These are phyloP conservation scores for Conus betulinus DNA, from an alignment of 1,140 invertebrate genomes.

Conservation along the genomic window DNA sequence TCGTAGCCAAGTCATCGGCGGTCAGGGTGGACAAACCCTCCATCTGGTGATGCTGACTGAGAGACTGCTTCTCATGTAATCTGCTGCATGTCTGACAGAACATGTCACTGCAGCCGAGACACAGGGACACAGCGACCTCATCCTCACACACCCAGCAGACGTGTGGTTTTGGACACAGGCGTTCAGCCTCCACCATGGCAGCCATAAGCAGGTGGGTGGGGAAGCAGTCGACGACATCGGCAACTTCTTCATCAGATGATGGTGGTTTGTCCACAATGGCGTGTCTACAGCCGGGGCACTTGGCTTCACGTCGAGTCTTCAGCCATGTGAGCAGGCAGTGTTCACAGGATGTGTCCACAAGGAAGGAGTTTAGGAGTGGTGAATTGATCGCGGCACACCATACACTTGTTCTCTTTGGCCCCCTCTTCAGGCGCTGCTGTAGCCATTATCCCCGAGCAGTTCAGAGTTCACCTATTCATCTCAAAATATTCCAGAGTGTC, in stretches of 20 bases:
- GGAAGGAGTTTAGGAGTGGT: not conserved
- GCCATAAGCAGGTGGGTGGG: conserved; percentile 9
- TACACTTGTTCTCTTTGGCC: not conserved
- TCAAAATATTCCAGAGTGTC: too few relatives aligned
- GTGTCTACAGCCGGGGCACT: not conserved
- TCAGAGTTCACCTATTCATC: too few relatives aligned
- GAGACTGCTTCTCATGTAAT: not conserved
- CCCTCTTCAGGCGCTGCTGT: not conserved
- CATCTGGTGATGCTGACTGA: not conserved
- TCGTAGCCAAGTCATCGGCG: not conserved
- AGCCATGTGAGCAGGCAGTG: not conserved
- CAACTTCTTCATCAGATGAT: not conserved
- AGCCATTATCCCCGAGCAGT: too few relatives aligned
- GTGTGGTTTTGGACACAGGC: not conserved
- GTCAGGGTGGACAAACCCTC: conserved; percentile 1
- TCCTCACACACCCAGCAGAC: conserved; percentile 13
- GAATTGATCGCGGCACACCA: not conserved
- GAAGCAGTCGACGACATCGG: not conserved
- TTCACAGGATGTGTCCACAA: conserved; percentile 15
- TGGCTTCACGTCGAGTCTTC: not conserved
- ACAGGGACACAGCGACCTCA: not conserved
- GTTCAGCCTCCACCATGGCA: not conserved
- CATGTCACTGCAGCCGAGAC: not conserved
- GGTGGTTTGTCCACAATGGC: not conserved
- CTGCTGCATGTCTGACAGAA: not conserved